These are phyloP conservation scores for Cerastoderma edule DNA, from an alignment of 2,888 invertebrate species.

Conservation along the genomic window DNA sequence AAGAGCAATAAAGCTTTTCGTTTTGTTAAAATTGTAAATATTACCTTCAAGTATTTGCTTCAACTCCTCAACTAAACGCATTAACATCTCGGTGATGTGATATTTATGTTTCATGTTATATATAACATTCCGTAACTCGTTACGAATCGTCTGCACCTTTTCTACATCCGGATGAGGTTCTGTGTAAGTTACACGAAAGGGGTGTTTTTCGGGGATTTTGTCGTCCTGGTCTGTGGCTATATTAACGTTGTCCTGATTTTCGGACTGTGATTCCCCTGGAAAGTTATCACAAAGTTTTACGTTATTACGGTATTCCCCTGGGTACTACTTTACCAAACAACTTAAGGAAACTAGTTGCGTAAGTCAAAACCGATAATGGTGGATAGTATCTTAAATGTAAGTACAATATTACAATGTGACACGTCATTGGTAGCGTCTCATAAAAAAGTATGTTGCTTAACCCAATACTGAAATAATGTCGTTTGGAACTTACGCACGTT, in stretches of 20 bases:
- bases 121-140: not conserved
- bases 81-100: not conserved
- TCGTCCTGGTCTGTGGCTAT: not conserved
- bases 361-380: no score
- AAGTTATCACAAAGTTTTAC: not conserved
- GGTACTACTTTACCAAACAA: not conserved
- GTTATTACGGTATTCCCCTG: not conserved
- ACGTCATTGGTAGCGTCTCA: no score
- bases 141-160: not conserved
- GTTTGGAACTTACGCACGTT: no score
- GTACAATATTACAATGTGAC: no score
- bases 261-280: no score
- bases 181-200: not conserved
- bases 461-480: no score
- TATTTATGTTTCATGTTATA: conserved; percentile 11
- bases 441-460: no score
- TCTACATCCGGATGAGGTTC: not conserved
- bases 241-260: not conserved
- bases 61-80: not conserved
- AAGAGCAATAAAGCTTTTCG: no score
- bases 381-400: no score
- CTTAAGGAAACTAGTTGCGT: no score
- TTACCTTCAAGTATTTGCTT: not conserved
- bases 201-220: not conserved
- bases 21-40: no score